These are phyloP conservation scores for Gorsachius magnificus DNA, from an alignment of 2,797 vertebrate species.

Conservation along the genomic window DNA sequence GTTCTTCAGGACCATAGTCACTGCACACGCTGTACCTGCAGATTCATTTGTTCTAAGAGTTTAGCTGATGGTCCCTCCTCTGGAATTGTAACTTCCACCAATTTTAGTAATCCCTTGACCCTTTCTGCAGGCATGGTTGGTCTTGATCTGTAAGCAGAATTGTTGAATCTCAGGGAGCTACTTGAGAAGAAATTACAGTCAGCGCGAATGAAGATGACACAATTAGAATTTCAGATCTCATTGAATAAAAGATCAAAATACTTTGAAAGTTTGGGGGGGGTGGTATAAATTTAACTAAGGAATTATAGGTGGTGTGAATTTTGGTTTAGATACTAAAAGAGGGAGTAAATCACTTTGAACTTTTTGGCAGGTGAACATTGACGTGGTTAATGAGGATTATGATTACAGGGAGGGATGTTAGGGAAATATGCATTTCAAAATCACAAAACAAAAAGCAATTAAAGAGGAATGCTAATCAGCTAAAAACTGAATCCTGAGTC, in stretches of 20 bases:
- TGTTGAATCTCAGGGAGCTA: neutral
- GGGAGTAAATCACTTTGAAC: neutral
- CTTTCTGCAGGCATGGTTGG: neutral
- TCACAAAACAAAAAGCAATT: neutral
- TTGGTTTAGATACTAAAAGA: neutral
- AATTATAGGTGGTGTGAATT: neutral
- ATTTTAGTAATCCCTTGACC: neutral
- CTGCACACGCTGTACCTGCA: neutral
- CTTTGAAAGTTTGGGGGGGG: neutral
- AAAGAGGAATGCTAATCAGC: neutral
- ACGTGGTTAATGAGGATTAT: neutral
- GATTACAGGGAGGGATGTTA: neutral
- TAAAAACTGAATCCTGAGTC: neutral
- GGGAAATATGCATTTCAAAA: neutral
- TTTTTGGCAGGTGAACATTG: neutral
- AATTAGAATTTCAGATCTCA: neutral
- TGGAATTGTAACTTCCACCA: neutral
- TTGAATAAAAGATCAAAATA: neutral
- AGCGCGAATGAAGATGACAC: neutral
- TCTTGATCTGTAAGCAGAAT: neutral
- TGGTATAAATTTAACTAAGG: neutral
- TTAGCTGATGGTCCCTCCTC: neutral
- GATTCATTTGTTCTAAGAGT: neutral
- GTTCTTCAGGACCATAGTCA: neutral
- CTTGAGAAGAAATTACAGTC: neutral